phyloP scores from a whole-genome alignment of 2,888 invertebrate genomes.

The Leucoma salicis region DNA sequence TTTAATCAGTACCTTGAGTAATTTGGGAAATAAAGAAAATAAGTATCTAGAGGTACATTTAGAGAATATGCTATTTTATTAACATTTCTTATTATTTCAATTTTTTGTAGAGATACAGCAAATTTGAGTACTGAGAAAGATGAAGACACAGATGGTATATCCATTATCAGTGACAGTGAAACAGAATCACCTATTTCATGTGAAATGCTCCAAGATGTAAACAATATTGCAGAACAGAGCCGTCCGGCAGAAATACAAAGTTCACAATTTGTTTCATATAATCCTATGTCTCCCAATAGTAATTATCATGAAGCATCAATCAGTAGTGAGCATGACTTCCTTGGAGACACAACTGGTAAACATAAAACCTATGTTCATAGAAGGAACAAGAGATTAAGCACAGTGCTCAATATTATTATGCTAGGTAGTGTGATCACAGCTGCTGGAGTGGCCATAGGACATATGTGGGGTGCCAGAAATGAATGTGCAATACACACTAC shows the following conservation, averaged over 20 bases:
- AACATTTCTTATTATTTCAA: too few relatives aligned
- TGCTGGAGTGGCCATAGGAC: constrained; percentile 74
- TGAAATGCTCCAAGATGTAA: constrained; percentile 45
- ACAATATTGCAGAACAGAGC: constrained; percentile 40
- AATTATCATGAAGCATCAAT: constrained; percentile 44
- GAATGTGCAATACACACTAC: constrained; percentile 61
- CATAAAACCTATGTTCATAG: constrained; percentile 75
- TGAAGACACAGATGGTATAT: constrained; percentile 78
- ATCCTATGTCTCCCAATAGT: constrained; percentile 38
- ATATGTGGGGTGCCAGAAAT: constrained; percentile 76
- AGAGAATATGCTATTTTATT: too few relatives aligned
- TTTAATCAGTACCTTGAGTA: too few relatives aligned
- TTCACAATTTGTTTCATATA: constrained; percentile 41
- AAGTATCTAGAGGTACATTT: too few relatives aligned
- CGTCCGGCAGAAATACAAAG: constrained; percentile 39
- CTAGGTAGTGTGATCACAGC: constrained; percentile 76
- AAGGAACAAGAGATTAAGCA: constrained; percentile 72
- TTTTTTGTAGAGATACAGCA: constrained; percentile 39
- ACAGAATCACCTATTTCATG: constrained; percentile 54
- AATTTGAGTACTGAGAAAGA: constrained; percentile 59
- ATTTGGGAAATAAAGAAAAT: too few relatives aligned
- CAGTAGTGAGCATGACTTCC: constrained; percentile 54
- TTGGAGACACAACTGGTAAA: constrained; percentile 55
- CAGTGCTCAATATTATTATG: constrained; percentile 71
- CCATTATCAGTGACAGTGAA: constrained; percentile 76